phyloP scores from a whole-genome alignment of 1,140 invertebrate genomes.

The Neodiprion fabricii region DNA sequence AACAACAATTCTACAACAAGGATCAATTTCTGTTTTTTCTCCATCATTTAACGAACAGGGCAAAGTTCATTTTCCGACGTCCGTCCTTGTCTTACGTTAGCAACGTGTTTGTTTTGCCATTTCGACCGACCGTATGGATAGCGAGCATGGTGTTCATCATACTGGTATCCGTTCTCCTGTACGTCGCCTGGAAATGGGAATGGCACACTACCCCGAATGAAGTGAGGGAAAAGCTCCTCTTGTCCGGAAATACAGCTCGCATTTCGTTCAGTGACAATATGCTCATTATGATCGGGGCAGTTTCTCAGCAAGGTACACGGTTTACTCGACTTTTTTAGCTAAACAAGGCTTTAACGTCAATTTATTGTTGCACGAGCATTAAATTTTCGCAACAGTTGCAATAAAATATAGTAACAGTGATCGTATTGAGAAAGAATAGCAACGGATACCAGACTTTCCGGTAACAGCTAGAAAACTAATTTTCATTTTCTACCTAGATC shows the following conservation, averaged over 20 bases:
- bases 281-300: conserved; percentile 42
- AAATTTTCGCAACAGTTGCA: no score
- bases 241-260: conserved; percentile 12
- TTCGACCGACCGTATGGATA: conserved; percentile 67
- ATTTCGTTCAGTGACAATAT: conserved; percentile 43
- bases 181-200: conserved; percentile 57
- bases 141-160: conserved; percentile 58
- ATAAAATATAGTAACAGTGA: neutral
- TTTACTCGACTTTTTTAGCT: no score
- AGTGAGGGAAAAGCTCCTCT: conserved; percentile 9
- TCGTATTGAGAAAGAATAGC: neutral
- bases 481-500: no score
- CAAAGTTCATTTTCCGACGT: conserved; percentile 70
- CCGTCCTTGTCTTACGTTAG: conserved; percentile 72
- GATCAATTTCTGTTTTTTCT: conserved; percentile 14
- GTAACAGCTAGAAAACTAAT: no score
- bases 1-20: neutral
- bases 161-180: conserved; percentile 55
- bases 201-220: conserved; percentile 26
- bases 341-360: no score
- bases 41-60: conserved; percentile 40
- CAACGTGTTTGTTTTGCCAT: conserved; percentile 70
- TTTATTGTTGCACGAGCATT: no score
- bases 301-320: conserved; percentile 45
- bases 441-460: no score